Conservation (phyloP, 2,888 invertebrate genomes). For the Mesorhabditis sp. region DNA sequence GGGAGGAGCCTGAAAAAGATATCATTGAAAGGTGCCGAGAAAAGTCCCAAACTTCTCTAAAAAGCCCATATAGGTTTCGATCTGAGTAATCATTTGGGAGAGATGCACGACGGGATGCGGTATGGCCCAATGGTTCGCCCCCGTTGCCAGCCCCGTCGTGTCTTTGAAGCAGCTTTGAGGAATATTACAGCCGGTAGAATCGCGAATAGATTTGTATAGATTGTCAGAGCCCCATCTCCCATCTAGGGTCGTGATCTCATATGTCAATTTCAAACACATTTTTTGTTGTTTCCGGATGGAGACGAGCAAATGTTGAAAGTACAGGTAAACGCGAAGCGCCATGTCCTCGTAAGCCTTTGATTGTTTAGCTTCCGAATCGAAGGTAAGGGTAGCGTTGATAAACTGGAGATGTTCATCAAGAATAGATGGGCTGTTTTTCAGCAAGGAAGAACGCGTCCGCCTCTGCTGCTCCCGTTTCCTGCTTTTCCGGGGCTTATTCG, state of each 20-base stretch:
- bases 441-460: no score
- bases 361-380: no score
- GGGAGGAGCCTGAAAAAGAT: no score
- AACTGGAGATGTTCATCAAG: no score
- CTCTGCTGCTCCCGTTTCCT: no score
- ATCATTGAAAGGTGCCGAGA: no score
- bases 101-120: slow-evolving; percentile 35
- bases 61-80: slow-evolving; percentile 26
- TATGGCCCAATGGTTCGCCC: slow-evolving; percentile 27
- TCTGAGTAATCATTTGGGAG: slow-evolving; percentile 19
- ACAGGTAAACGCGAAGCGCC: slow-evolving; percentile 25
- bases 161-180: slow-evolving; percentile 20
- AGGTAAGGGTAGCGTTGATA: no score
- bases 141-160: slow-evolving; percentile 9
- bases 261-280: slow-evolving; percentile 22
- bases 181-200: slow-evolving; percentile 8
- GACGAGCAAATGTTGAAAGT: slow-evolving; percentile 27
- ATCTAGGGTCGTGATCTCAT: slow-evolving; percentile 22
- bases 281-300: slow-evolving; percentile 21
- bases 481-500: no score
- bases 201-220: not conserved
- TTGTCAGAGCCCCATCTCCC: slow-evolving; percentile 28
- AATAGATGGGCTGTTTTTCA: no score
- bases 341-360: slow-evolving; percentile 16
- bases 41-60: slow-evolving; percentile 17